Base-by-base conservation (phyloP, 1,140 invertebrate genomes). In the Trachymyrmex cornetzi region DNA sequence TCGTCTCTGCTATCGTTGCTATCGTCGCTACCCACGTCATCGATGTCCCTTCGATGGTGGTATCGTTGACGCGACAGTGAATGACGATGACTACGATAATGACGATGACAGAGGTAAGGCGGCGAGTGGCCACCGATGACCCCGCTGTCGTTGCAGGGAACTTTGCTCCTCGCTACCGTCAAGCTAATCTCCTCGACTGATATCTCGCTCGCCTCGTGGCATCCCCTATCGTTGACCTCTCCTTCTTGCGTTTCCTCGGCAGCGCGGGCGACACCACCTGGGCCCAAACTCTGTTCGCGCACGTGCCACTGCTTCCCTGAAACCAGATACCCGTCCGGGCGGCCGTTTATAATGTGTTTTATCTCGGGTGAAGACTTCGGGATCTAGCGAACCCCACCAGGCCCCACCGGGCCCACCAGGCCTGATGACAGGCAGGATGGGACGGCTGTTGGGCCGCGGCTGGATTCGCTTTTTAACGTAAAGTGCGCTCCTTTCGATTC, bases 291-390 rank as follows among this genome's bases (percentile, higher is more conserved):
- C 67, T 94, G 94, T n/a, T n/a, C n/a, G 80, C 94, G 94, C 95
- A 94, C 95, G 94, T 95, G 95, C 93, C 95, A 94, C 89, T 94
- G 94, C 92, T 94, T 95, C 92, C 94, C 95, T 95, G 94, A 93
- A 95, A 95, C 91, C 93, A 95, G 94, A 94, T 93, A 94, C 92
- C 93, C 93, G 84, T 91, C 85, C 71, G 88, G 89, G 84, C 92
- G 88, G 81, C 87, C 92, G 90, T 93, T 92, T 94, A 92, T 90
- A 77, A 84, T 91, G 87, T 92, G 91, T 91, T 92, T 92, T 93
- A 92, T 91, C 87, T 92, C 85, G 85, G 71, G 71, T 55, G 75
- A 85, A 53, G 79, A 88, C 82, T 86, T 63, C 72, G 86, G 81
- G 75, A 91, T 91, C 90, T 90, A 89, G 27, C 75, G 53, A 81